phyloP scores from a whole-genome alignment of 2,888 invertebrate genomes.

The Hylaea fasciaria region DNA sequence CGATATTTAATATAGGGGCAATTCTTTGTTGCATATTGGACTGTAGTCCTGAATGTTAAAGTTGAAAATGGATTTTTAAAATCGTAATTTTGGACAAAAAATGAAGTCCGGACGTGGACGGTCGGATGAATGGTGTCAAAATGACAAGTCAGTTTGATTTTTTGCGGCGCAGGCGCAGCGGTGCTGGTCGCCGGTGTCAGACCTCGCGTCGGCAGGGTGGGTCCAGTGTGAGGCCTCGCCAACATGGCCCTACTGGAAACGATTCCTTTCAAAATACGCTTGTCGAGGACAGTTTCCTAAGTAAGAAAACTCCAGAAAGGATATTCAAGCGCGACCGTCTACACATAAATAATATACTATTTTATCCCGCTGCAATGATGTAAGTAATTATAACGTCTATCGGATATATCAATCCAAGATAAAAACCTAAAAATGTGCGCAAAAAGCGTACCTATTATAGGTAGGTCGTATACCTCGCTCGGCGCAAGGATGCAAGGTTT shows the following conservation, averaged over 20 bases:
- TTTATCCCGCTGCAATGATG: constrained; percentile 37
- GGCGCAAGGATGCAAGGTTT: not conserved
- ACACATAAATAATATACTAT: too few relatives aligned
- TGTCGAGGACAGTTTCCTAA: too few relatives aligned
- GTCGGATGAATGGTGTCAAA: constrained; percentile 81
- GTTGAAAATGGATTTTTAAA: constrained; percentile 19
- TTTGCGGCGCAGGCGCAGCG: constrained; percentile 55
- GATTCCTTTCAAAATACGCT: not conserved
- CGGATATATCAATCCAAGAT: constrained; percentile 3
- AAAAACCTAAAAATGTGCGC: not conserved
- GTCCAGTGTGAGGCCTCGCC: not conserved
- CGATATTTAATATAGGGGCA: constrained; percentile 24
- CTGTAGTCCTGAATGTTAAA: constrained; percentile 45
- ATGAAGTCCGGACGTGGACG: constrained; percentile 60
- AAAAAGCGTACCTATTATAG: constrained; percentile 5
- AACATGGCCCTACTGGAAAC: not conserved
- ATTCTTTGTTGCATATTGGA: constrained; percentile 35
- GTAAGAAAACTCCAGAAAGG: too few relatives aligned
- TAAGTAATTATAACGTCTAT: constrained; percentile 27
- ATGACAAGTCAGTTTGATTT: constrained; percentile 77
- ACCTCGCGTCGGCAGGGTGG: constrained; percentile 46
- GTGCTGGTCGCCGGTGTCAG: constrained; percentile 57
- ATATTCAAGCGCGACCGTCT: too few relatives aligned
- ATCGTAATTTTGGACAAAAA: constrained; percentile 45
- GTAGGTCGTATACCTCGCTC: not conserved